phyloP scores from a whole-genome alignment of 2,113 vertebrate species.

The Mystacornis crossleyi region DNA sequence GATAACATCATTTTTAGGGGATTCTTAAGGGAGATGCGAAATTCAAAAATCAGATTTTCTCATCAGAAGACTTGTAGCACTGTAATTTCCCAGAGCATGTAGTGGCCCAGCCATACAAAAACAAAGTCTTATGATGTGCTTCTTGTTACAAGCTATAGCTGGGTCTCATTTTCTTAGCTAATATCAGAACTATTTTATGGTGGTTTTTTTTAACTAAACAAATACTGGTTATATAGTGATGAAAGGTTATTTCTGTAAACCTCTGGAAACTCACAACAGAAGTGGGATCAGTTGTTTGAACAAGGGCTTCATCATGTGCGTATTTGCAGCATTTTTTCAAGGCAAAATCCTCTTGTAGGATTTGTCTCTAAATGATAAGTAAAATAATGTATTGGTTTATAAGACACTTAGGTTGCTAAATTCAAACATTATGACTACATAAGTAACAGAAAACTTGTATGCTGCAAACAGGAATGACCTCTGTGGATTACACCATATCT shows the following conservation, averaged over 20 bases:
- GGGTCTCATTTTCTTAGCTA: not conserved
- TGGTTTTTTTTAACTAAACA: not conserved
- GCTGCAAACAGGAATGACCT: not conserved
- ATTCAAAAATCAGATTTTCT: not conserved
- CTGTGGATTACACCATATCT: not conserved
- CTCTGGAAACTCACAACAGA: not conserved
- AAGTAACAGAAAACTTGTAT: not conserved
- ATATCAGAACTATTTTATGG: not conserved
- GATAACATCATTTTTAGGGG: not conserved
- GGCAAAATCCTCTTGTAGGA: not conserved
- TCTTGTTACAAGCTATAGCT: not conserved
- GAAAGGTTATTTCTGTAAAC: not conserved
- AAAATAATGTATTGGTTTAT: not conserved
- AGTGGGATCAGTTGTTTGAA: not conserved
- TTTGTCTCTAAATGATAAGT: not conserved
- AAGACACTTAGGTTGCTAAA: not conserved
- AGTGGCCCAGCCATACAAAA: not conserved
- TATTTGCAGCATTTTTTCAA: not conserved
- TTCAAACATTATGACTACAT: not conserved
- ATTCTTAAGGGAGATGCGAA: conserved; percentile 4
- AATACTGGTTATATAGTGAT: not conserved
- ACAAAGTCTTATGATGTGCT: not conserved
- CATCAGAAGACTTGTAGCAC: not conserved
- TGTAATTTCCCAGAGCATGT: not conserved
- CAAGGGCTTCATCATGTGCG: not conserved